Percentiles rank a stretch among this genome's conserved stretches.
Evolutionary conservation across 2,797 vertebrate species (phyloP).

Genomic region (Poeciliopsis presidionis): DNA sequence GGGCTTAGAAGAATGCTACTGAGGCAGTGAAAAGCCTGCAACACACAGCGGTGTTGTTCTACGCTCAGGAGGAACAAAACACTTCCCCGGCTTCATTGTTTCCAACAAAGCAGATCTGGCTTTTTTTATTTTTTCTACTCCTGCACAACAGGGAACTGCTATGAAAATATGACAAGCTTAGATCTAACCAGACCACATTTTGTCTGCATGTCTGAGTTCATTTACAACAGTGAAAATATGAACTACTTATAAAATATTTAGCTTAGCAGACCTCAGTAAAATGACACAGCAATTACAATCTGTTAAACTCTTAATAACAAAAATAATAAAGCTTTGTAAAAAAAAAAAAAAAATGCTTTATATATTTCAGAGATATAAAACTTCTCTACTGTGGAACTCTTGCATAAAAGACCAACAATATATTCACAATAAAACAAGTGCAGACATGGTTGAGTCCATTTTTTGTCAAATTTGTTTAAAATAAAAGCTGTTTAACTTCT

Average conservation of each 20-base stretch:
- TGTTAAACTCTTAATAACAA: too few relatives aligned
- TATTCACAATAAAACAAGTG: not conserved
- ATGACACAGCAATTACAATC: not conserved
- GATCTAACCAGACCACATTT: slow-evolving; percentile 1
- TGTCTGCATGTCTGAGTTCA: slow-evolving; percentile 1
- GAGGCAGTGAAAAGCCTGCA: slow-evolving; percentile 4
- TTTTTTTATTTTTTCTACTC: not conserved
- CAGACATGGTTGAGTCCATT: not conserved
- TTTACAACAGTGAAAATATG: not conserved
- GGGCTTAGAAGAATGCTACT: slow-evolving; percentile 47
- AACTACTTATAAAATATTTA: not conserved
- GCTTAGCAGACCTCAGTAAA: slow-evolving; percentile 1
- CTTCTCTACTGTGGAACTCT: not conserved
- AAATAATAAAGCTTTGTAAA: not conserved
- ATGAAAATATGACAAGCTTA: slow-evolving; percentile 20
- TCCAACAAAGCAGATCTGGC: not conserved
- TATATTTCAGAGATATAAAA: not conserved
- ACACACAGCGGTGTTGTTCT: not conserved
- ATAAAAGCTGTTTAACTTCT: not conserved
- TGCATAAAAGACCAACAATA: not conserved
- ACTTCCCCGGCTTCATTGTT: not conserved
- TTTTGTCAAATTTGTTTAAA: not conserved
- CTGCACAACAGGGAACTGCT: slow-evolving; percentile 14
- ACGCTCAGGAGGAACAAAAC: not conserved
- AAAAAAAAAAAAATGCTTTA: not conserved